Evolutionary conservation across 2,113 vertebrate genomes (phyloP), one percentile per base, ranked within the genome.

Genomic region (Tautogolabrus adspersus): DNA sequence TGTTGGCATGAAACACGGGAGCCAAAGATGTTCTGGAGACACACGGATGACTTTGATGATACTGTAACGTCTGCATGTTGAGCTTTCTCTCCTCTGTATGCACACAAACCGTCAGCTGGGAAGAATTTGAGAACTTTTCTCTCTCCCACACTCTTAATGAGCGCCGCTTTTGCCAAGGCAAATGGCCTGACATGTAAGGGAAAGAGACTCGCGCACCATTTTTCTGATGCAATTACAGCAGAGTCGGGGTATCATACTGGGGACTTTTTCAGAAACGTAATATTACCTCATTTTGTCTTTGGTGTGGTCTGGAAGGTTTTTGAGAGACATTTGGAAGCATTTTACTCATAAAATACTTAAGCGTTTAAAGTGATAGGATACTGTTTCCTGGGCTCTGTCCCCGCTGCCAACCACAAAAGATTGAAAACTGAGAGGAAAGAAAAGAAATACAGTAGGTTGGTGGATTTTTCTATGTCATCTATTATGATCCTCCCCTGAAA

Each of bases 321-420:
- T 79, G 93, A 93, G 93, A 95, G 96, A 97, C 96, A 98, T 97
- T 98, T 98, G 96, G 96, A 98, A 97, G 94, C 96, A 91, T 97
- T 98, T 98, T 98, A 94, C 96, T 96, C 94, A 95, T 96, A 96
- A 96, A 97, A 95, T 96, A 94, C 95, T 97, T 97, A 97, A 96
- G 94, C 96, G 91, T 97, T 97, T 95, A 96, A n/a, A 96, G 95
- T 95, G 96, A 97, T 96, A 95, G 89, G 94, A 96, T 97, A 95
- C 93, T 88, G 94, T 96, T 96, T 96, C 95, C 93, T 93, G 70
- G 82, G 83, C n/a, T 89, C 81, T 75, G 84, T 88, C 83, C 93
- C 93, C 91, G 81, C 55, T 87, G 88, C 87, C 84, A 90, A 88
- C 88, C 88, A 75, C 86, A 86, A 77, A 75, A 84, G 79, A 81